Evolutionary conservation across 2,888 invertebrate genomes (phyloP).

Genomic region (Drosophila percnosoma): DNA sequence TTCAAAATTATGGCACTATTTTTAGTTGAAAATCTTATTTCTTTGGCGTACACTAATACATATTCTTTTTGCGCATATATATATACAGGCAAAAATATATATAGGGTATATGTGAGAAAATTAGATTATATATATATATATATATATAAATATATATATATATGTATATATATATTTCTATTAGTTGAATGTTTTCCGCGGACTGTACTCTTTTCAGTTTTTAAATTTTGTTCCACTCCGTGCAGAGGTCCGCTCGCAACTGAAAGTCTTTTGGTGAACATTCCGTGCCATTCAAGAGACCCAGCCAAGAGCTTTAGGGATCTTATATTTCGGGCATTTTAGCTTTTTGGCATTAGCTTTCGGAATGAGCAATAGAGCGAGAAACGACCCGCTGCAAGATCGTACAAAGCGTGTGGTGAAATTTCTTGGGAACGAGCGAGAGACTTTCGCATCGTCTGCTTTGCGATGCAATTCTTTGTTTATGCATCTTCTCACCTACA

Average conservation of each 20-base stretch:
- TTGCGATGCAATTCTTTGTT: conserved; percentile 71
- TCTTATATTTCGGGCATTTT: conserved; percentile 61
- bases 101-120: conserved; percentile 68
- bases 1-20: conserved; percentile 69
- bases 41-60: conserved; percentile 76
- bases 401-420: conserved; percentile 56
- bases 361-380: conserved; percentile 49
- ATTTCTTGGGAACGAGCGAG: conserved; percentile 34
- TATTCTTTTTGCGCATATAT: conserved; percentile 58
- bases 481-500: conserved; percentile 54
- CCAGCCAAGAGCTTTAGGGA: conserved; percentile 71
- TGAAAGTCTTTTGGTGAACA: conserved; percentile 81
- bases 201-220: conserved; percentile 82
- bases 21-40: conserved; percentile 73
- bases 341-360: conserved; percentile 60
- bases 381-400: conserved; percentile 36
- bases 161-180: conserved; percentile 59
- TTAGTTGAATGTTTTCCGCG: conserved; percentile 84
- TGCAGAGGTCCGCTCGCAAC: conserved; percentile 86
- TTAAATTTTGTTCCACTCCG: conserved; percentile 84
- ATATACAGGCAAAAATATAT: conserved; percentile 64
- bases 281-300: conserved; percentile 56
- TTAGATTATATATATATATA: conserved; percentile 69
- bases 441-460: conserved; percentile 25
- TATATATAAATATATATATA: conserved; percentile 46